A percentile compares a stretch with the other conserved stretches of the same genome.
phyloP scores from a whole-genome alignment of 2,888 invertebrate genomes.

The Phlogophora meticulosa region DNA sequence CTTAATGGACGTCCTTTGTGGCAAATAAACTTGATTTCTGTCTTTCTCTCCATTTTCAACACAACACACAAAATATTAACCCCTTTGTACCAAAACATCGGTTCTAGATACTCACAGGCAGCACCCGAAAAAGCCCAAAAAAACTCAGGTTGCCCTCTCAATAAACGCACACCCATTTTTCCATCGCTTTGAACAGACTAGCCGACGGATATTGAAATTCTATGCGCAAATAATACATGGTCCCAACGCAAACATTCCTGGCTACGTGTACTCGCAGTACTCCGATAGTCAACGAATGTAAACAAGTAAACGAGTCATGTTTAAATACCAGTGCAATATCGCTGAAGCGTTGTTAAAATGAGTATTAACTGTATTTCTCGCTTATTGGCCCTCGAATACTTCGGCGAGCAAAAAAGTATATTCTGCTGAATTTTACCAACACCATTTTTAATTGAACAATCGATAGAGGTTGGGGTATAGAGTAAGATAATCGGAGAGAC shows the following conservation, averaged over 20 bases:
- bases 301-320: slow-evolving; percentile 23
- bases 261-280: no score
- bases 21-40: no score
- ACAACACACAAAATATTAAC: slow-evolving; percentile 5
- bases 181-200: slow-evolving; percentile 27
- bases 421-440: slow-evolving; percentile 73
- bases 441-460: slow-evolving; percentile 74
- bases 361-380: slow-evolving; percentile 56
- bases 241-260: slow-evolving; percentile 1
- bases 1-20: no score
- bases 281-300: no score
- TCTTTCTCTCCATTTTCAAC: no score
- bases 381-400: slow-evolving; percentile 50
- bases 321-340: slow-evolving; percentile 34
- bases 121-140: slow-evolving; percentile 12
- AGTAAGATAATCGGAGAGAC: slow-evolving; percentile 27
- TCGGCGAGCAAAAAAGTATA: slow-evolving; percentile 69
- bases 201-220: slow-evolving; percentile 27
- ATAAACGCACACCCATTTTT: slow-evolving; percentile 38
- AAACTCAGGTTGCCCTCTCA: not conserved
- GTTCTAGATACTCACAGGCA: not conserved
- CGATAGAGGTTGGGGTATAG: slow-evolving; percentile 39
- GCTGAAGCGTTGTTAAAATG: slow-evolving; percentile 44
- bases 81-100: slow-evolving; percentile 25
- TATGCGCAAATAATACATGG: slow-evolving; percentile 15